These are phyloP conservation scores for Erythrocebus patas DNA, from an alignment of 2,113 vertebrate species.

Conservation along the genomic window DNA sequence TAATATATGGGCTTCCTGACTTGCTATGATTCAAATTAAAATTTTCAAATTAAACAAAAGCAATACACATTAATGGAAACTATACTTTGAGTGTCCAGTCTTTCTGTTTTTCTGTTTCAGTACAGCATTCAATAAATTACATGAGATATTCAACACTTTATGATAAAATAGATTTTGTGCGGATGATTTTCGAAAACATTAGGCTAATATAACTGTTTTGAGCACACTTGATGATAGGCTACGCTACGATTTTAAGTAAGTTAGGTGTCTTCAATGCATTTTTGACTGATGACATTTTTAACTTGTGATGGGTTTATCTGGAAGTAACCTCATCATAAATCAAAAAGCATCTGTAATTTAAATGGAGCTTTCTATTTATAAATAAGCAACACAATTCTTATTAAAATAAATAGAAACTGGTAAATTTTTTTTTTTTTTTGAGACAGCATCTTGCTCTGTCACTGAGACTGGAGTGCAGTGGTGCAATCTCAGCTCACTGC, in stretches of 20 bases:
- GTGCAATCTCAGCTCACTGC: no score
- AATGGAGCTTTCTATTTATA: background rate
- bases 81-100: background rate
- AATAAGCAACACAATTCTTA: background rate
- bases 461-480: no score
- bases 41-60: background rate
- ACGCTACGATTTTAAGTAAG: background rate
- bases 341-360: background rate
- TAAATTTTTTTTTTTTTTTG: background rate
- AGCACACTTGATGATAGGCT: background rate
- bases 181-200: background rate
- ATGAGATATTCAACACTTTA: background rate
- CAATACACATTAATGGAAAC: background rate
- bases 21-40: background rate
- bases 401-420: background rate
- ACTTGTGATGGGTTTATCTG: background rate
- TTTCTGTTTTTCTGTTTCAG: background rate
- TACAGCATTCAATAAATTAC: background rate
- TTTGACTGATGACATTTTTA: background rate
- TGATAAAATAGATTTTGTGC: background rate
- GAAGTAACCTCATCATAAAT: background rate
- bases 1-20: background rate
- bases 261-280: background rate
- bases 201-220: background rate
- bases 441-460: no score